These are phyloP conservation scores for Tupiocoris notatus DNA, from an alignment of 2,888 invertebrate species.

Conservation along the genomic window DNA sequence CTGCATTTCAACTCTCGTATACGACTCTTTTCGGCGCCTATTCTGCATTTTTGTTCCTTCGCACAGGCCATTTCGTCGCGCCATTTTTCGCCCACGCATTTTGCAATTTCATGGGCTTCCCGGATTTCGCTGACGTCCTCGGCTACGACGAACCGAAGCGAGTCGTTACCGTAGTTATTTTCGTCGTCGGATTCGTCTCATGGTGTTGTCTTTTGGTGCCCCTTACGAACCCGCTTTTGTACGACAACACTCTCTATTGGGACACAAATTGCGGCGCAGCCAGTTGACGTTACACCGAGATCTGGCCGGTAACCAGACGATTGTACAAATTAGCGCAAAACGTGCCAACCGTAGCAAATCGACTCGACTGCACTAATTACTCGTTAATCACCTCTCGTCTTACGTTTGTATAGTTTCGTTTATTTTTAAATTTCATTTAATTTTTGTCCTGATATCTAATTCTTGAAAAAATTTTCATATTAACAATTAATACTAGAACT, in stretches of 20 bases:
- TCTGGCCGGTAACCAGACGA: too few species aligned
- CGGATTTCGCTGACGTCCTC: slow-evolving; percentile 74
- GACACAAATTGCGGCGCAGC: slow-evolving; percentile 36
- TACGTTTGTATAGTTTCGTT: too few species aligned
- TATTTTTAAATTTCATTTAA: too few species aligned
- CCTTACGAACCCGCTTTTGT: slow-evolving; percentile 67
- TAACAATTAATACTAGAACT: too few species aligned
- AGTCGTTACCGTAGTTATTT: slow-evolving; percentile 64
- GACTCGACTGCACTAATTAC: too few species aligned
- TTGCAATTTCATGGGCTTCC: slow-evolving; percentile 96
- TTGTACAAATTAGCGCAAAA: too few species aligned
- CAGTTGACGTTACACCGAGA: slow-evolving; percentile 36
- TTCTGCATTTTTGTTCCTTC: slow-evolving; percentile 85
- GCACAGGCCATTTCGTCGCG: slow-evolving; percentile 86
- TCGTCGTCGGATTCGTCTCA: slow-evolving; percentile 69
- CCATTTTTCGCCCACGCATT: slow-evolving; percentile 88
- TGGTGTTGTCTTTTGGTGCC: slow-evolving; percentile 78
- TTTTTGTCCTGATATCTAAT: too few species aligned
- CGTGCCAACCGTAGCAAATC: too few species aligned
- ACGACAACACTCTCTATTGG: slow-evolving; percentile 56
- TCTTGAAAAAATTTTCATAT: too few species aligned
- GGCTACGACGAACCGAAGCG: slow-evolving; percentile 63
- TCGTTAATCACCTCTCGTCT: too few species aligned
- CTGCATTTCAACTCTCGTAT: slow-evolving; percentile 82
- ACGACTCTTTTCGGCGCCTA: slow-evolving; percentile 93